phyloP scores from a whole-genome alignment of 1,140 invertebrate species.

The Bilobella aurantiaca region DNA sequence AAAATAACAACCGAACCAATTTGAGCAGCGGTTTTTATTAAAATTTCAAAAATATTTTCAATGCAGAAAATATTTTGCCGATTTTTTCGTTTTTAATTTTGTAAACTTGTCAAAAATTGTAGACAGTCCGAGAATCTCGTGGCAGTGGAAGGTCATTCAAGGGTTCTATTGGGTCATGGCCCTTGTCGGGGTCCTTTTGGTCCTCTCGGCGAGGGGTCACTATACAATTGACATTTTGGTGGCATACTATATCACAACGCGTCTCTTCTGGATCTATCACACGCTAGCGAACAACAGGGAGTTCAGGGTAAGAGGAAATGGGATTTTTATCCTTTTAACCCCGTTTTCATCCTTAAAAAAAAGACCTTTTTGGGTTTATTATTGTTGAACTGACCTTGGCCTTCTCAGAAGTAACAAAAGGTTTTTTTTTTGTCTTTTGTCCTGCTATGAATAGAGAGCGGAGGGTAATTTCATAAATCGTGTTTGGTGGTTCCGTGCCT shows the following conservation, averaged over 20 bases:
- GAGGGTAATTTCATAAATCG: conserved; percentile 54
- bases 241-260: conserved; percentile 74
- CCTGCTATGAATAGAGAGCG: too few relatives aligned
- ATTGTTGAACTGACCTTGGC: too few relatives aligned
- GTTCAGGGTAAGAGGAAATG: conserved; percentile 46
- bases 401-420: too few relatives aligned
- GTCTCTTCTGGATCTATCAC: conserved; percentile 85
- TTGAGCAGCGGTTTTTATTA: too few relatives aligned
- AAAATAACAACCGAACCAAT: too few relatives aligned
- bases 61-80: background rate
- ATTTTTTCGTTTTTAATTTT: conserved; percentile 36
- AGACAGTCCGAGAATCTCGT: conserved; percentile 8
- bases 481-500: conserved; percentile 74
- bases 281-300: conserved; percentile 62
- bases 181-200: conserved; percentile 39
- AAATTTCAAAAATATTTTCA: background rate
- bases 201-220: conserved; percentile 74
- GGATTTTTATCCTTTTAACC: too few relatives aligned
- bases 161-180: background rate
- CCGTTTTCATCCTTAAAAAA: too few relatives aligned
- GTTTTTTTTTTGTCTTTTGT: too few relatives aligned
- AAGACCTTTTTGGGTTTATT: too few relatives aligned
- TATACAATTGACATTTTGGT: conserved; percentile 85
- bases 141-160: background rate
- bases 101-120: background rate